These are phyloP conservation scores for Acanthoscelides obtectus DNA, from an alignment of 2,888 invertebrate species.

Conservation along the genomic window DNA sequence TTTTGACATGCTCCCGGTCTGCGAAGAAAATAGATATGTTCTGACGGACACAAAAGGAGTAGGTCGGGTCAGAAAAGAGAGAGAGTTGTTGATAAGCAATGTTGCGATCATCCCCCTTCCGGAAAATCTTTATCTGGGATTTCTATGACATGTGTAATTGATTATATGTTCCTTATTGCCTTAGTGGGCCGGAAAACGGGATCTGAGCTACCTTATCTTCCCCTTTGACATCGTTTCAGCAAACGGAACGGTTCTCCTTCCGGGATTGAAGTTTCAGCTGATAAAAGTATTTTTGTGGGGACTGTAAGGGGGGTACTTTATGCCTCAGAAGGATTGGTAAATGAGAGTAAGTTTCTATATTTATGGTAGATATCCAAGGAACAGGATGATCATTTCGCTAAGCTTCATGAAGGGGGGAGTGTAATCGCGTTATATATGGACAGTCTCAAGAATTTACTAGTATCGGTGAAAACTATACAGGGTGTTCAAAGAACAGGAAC, in stretches of 20 bases:
- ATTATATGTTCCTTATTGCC: neutral
- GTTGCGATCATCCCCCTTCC: neutral
- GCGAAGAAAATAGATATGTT: neutral
- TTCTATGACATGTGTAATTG: neutral
- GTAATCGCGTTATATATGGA: no score
- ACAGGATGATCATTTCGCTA: no score
- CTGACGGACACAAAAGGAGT: neutral
- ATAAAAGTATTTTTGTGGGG: neutral
- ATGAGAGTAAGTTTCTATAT: no score
- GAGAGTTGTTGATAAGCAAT: neutral
- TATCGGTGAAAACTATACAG: no score
- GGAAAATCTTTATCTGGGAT: neutral
- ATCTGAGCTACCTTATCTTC: neutral
- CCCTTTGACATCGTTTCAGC: neutral
- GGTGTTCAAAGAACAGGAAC: no score
- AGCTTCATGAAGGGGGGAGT: no score
- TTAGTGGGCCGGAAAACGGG: neutral
- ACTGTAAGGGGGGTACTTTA: neutral
- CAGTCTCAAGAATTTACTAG: no score
- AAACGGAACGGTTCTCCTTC: neutral
- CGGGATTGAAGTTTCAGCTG: neutral
- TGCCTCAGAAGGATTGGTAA: neutral
- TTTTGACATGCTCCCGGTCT: neutral
- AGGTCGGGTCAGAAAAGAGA: neutral
- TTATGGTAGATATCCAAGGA: no score